A percentile compares a stretch with the other conserved stretches of the same genome.
Evolutionary conservation across 2,113 vertebrate species (phyloP).

Genomic region (Apodemus speciosus): DNA sequence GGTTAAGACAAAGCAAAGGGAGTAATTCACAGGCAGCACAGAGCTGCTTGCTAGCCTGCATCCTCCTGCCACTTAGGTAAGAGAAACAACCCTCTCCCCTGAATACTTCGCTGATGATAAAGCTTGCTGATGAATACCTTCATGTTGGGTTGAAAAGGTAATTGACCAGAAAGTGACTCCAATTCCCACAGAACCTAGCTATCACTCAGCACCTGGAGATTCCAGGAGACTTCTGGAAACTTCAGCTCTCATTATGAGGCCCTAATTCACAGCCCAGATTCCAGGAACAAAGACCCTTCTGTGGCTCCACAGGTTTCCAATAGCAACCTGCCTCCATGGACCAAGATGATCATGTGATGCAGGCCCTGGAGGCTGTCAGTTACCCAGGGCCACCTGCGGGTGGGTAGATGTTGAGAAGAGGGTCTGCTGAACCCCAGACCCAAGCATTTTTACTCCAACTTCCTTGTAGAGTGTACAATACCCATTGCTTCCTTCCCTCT

Average conservation of each 20-base stretch:
- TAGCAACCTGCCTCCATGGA: accelerated
- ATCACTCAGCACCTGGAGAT: accelerated
- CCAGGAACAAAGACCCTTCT: not conserved
- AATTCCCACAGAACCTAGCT: not conserved
- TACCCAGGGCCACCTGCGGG: not conserved
- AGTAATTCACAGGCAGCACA: accelerated
- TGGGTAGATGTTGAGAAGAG: accelerated
- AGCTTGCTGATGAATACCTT: not conserved
- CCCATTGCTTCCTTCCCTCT: accelerated
- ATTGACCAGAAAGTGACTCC: not conserved
- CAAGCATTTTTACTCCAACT: not conserved
- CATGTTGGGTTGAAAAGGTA: too few relatives aligned
- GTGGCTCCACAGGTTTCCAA: not conserved
- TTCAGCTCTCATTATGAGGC: accelerated
- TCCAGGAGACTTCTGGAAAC: not conserved
- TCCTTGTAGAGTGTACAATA: accelerated
- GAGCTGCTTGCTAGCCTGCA: not conserved
- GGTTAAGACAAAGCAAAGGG: not conserved
- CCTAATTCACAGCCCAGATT: not conserved
- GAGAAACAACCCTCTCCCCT: not conserved
- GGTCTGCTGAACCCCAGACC: accelerated
- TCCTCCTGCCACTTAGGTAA: not conserved
- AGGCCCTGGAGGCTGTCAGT: accelerated
- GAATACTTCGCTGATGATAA: too few relatives aligned
- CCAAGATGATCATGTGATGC: accelerated